These are phyloP conservation scores for Dendrophyllia cribrosa DNA, from an alignment of 64 coral and sea anemone species.

Conservation along the genomic window DNA sequence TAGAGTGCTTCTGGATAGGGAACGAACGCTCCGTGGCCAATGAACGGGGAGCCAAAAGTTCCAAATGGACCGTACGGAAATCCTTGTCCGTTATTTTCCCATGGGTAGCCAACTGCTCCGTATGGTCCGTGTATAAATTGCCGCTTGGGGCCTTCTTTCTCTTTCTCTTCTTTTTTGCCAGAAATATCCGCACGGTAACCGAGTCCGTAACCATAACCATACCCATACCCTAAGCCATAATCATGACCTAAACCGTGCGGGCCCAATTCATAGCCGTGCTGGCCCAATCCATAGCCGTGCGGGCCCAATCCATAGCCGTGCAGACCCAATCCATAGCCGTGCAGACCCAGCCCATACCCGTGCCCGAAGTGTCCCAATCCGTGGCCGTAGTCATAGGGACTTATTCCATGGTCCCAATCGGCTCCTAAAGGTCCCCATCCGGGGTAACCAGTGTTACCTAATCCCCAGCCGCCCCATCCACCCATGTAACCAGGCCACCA, in stretches of 20 bases:
- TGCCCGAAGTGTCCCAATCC: slow-evolving; percentile 24
- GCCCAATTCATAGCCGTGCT: slow-evolving; percentile 32
- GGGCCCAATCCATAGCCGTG: slow-evolving; percentile 11
- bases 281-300: slow-evolving; percentile 15
- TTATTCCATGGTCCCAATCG: neutral
- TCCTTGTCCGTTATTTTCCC: neutral
- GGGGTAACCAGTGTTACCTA: slow-evolving; percentile 78
- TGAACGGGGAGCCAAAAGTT: neutral
- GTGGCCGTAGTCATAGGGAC: slow-evolving; percentile 34
- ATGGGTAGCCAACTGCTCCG: neutral
- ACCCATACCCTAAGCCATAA: slow-evolving; percentile 27
- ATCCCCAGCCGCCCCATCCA: slow-evolving; percentile 89
- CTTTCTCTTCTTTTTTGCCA: slow-evolving; percentile 16
- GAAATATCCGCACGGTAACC: slow-evolving; percentile 22
- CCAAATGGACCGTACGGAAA: slow-evolving; percentile 22
- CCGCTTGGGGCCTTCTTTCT: slow-evolving; percentile 20
- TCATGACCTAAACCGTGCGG: slow-evolving; percentile 17
- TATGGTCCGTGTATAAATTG: slow-evolving; percentile 11
- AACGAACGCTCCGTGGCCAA: slow-evolving; percentile 42
- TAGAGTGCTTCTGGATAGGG: slow-evolving; percentile 8
- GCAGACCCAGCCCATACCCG: slow-evolving; percentile 17
- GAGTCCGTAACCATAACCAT: slow-evolving; percentile 14
- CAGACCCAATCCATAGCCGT: slow-evolving; percentile 1
- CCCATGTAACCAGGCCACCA: slow-evolving; percentile 96
- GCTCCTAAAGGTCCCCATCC: slow-evolving; percentile 77